Evolutionary conservation across 2,113 vertebrate species (phyloP).

Genomic region (Aptenodytes forsteri): DNA sequence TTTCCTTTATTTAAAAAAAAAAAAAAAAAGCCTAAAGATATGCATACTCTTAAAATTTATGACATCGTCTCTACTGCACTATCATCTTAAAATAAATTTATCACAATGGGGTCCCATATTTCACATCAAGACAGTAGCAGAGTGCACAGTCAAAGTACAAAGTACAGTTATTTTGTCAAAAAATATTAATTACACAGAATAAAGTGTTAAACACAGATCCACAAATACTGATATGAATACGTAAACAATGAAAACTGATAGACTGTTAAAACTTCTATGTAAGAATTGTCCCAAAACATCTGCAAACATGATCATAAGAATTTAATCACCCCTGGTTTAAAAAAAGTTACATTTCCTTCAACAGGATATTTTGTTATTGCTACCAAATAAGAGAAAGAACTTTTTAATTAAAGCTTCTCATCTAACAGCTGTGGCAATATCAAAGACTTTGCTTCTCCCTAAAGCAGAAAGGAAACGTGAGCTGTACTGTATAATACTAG

Average conservation of each 20-base stretch:
- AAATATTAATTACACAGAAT: background rate
- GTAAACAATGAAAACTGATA: background rate
- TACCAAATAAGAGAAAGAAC: background rate
- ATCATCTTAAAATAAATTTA: background rate
- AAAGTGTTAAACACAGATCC: background rate
- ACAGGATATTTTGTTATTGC: conserved; percentile 30
- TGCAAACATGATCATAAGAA: background rate
- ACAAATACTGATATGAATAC: background rate
- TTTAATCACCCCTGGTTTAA: background rate
- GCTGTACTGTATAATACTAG: background rate
- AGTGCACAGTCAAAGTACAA: background rate
- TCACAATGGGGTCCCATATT: background rate
- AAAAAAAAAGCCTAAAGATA: background rate
- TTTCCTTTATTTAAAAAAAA: background rate
- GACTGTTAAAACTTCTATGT: background rate
- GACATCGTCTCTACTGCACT: background rate
- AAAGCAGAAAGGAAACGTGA: conserved; percentile 9
- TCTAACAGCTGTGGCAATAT: background rate
- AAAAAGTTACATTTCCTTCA: conserved; percentile 12
- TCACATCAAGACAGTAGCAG: background rate
- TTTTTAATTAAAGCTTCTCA: conserved; percentile 33
- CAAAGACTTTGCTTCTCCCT: background rate
- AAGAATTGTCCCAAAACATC: conserved; percentile 27
- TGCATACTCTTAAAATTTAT: background rate
- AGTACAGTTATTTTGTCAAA: background rate